These are phyloP conservation scores for Pseudopodoces humilis DNA, from an alignment of 2,113 vertebrate genomes.

Conservation along the genomic window DNA sequence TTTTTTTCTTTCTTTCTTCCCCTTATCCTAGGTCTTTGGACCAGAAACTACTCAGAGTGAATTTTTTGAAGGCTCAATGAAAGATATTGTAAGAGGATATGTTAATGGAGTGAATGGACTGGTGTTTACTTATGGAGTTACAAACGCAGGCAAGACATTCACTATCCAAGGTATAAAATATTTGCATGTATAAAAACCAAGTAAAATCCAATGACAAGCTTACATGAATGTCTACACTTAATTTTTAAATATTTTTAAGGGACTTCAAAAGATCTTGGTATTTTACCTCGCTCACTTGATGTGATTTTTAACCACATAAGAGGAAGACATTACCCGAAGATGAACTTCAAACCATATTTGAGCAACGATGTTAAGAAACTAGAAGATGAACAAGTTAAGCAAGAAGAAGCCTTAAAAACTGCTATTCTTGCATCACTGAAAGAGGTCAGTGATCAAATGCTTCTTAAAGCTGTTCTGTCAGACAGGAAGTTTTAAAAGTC, in stretches of 20 bases:
- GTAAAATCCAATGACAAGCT: not conserved
- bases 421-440: constrained; percentile 78
- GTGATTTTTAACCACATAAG: constrained; percentile 77
- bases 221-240: not conserved
- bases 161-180: constrained; percentile 84
- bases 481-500: not conserved
- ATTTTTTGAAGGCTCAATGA: constrained; percentile 83
- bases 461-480: not conserved
- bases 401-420: constrained; percentile 77
- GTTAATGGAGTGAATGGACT: constrained; percentile 81
- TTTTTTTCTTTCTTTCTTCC: too few relatives aligned
- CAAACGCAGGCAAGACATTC: constrained; percentile 90
- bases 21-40: constrained; percentile 82
- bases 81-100: constrained; percentile 75
- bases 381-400: constrained; percentile 78
- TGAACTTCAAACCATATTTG: constrained; percentile 86
- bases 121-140: constrained; percentile 90
- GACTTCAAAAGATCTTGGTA: constrained; percentile 81
- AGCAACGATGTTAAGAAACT: constrained; percentile 77
- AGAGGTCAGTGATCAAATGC: constrained; percentile 72
- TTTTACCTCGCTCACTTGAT: constrained; percentile 83
- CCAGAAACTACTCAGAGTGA: constrained; percentile 78
- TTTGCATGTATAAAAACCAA: not conserved
- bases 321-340: constrained; percentile 76
- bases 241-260: constrained; percentile 62